A percentile compares a stretch with the other conserved stretches of the same genome.
phyloP scores from a whole-genome alignment of 2,888 invertebrate genomes.

The Drosophila setosimentum region DNA sequence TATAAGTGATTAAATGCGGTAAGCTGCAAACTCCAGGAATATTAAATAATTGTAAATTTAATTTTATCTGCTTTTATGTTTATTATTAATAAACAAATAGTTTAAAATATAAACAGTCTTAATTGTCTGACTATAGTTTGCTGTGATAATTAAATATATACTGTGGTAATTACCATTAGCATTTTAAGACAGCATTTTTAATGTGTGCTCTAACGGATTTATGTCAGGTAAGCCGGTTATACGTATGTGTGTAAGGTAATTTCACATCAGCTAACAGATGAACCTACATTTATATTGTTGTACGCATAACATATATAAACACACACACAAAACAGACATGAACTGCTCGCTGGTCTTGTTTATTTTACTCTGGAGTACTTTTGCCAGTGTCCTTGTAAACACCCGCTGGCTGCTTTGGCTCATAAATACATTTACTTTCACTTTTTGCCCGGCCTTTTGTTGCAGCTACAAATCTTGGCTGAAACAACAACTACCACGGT shows the following conservation, averaged over 20 bases:
- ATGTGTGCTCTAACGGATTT: conserved; percentile 5
- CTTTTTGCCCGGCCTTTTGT: conserved; percentile 68
- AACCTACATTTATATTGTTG: not conserved
- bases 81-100: not conserved
- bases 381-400: conserved; percentile 39
- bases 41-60: conserved; percentile 39
- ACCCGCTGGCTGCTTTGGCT: conserved; percentile 41
- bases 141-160: not conserved
- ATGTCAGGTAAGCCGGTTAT: conserved; percentile 53
- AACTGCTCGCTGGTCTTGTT: conserved; percentile 46
- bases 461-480: conserved; percentile 74
- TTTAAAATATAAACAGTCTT: not conserved
- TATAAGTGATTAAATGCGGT: conserved; percentile 44
- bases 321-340: conserved; percentile 6
- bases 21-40: conserved; percentile 24
- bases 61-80: not conserved
- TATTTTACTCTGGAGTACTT: conserved; percentile 73
- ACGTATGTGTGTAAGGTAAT: conserved; percentile 11
- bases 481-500: conserved; percentile 47
- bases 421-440: conserved; percentile 80
- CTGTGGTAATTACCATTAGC: not conserved
- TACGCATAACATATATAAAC: conserved; percentile 5
- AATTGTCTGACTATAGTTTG: not conserved
- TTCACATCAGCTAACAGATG: conserved; percentile 9
- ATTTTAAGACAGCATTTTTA: not conserved